phyloP scores from a whole-genome alignment of 2,113 vertebrate genomes.

The Noturus placidus region DNA sequence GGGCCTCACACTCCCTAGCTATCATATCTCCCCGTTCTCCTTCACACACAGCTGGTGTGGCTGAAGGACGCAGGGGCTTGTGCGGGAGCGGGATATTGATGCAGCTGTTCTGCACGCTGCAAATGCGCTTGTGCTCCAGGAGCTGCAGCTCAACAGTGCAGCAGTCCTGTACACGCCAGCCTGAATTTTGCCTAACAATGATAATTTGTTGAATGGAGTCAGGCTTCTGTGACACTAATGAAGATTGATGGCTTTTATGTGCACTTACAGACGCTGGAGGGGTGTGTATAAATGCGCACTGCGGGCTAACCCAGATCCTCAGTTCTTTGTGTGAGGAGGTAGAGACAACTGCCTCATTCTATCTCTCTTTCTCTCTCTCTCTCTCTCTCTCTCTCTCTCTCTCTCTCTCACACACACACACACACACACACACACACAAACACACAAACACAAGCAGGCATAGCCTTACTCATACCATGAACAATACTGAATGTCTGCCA shows the following conservation, averaged over 20 bases:
- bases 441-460: not conserved
- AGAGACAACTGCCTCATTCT: constrained; percentile 19
- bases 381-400: not conserved
- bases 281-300: constrained; percentile 35
- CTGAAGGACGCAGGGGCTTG: constrained; percentile 45
- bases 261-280: constrained; percentile 28
- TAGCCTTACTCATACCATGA: not conserved
- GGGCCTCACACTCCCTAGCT: constrained; percentile 13
- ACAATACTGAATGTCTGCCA: constrained; percentile 18
- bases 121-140: constrained; percentile 29
- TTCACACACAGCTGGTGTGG: constrained; percentile 48
- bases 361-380: not conserved
- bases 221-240: constrained; percentile 52
- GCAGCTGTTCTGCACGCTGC: constrained; percentile 32
- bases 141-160: constrained; percentile 6
- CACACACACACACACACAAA: not conserved
- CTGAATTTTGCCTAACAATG: constrained; percentile 49
- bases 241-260: constrained; percentile 51
- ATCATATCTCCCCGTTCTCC: constrained; percentile 40
- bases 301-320: constrained; percentile 44
- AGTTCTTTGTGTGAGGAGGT: constrained; percentile 26
- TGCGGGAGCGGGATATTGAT: constrained; percentile 43
- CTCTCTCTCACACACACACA: not conserved
- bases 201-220: constrained; percentile 55
- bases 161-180: not conserved